A percentile compares a stretch with the other conserved stretches of the same genome.
Evolutionary conservation across 1,140 invertebrate genomes (phyloP).

Genomic region (Tyrophagus putrescentiae): DNA sequence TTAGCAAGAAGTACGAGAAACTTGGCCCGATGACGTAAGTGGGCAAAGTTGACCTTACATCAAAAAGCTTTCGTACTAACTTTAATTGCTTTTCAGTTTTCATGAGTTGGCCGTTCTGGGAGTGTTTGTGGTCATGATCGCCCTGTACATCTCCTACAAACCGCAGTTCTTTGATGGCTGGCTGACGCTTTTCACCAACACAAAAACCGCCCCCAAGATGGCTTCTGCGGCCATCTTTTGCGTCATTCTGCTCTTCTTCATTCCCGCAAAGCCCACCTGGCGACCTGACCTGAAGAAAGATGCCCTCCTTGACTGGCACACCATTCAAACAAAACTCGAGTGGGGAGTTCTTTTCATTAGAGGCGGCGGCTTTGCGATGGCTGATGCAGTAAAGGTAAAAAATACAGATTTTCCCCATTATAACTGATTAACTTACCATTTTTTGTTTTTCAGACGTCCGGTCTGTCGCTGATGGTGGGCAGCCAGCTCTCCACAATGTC

Average conservation of each 20-base stretch:
- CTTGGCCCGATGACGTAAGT: slow-evolving; percentile 52
- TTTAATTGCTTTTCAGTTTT: slow-evolving; percentile 34
- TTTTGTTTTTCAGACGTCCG: slow-evolving; percentile 38
- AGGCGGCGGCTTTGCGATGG: slow-evolving; percentile 76
- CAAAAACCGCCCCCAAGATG: slow-evolving; percentile 38
- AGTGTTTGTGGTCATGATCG: slow-evolving; percentile 58
- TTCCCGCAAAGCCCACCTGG: slow-evolving; percentile 47
- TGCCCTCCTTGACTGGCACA: slow-evolving; percentile 35
- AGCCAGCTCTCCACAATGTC: slow-evolving; percentile 36
- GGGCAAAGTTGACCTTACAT: slow-evolving; percentile 49
- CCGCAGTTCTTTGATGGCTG: slow-evolving; percentile 67
- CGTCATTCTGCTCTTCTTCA: slow-evolving; percentile 60
- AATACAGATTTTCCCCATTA: background rate
- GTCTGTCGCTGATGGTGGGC: slow-evolving; percentile 57
- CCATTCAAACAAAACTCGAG: slow-evolving; percentile 35
- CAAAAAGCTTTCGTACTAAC: background rate
- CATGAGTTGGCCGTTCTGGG: slow-evolving; percentile 58
- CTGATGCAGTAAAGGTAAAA: slow-evolving; percentile 57
- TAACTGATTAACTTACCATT: background rate
- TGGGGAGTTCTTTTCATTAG: slow-evolving; percentile 40
- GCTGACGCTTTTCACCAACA: slow-evolving; percentile 34
- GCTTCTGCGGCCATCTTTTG: slow-evolving; percentile 65
- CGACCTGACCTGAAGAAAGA: background rate
- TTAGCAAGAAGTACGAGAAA: slow-evolving; percentile 52
- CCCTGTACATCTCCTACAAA: slow-evolving; percentile 71